Percentiles rank a stretch among this genome's conserved stretches.
phyloP scores from a whole-genome alignment of 2,113 vertebrate genomes.

The Neopipo cinnamomea region DNA sequence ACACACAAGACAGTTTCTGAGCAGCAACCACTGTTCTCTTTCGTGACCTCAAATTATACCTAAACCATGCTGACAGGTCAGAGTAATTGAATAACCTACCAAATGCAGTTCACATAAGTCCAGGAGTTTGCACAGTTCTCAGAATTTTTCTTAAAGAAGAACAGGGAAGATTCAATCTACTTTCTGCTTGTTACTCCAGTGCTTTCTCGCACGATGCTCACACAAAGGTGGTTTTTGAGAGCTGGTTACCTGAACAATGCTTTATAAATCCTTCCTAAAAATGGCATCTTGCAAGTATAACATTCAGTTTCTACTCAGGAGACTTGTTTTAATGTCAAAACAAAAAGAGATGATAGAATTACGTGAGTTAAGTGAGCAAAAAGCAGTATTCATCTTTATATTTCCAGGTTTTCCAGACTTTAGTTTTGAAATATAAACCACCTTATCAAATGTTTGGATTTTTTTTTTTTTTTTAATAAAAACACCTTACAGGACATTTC shows the following conservation, averaged over 20 bases:
- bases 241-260: not conserved
- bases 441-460: not conserved
- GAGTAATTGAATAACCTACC: not conserved
- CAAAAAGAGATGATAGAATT: not conserved
- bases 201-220: not conserved
- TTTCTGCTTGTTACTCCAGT: not conserved
- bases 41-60: not conserved
- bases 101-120: not conserved
- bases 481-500: not conserved
- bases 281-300: not conserved
- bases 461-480: not conserved
- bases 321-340: not conserved
- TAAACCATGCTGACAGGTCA: not conserved
- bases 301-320: not conserved
- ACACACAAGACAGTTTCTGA: not conserved
- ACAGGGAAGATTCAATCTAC: not conserved
- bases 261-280: constrained; percentile 4
- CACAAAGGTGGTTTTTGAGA: not conserved
- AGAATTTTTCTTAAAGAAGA: not conserved
- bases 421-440: not conserved
- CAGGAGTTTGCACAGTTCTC: not conserved
- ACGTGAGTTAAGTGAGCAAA: not conserved
- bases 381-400: not conserved
- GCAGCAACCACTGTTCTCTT: not conserved
- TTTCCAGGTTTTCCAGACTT: not conserved